Conservation (phyloP, 2,888 invertebrate genomes). For the Philhelius pedissequus region DNA sequence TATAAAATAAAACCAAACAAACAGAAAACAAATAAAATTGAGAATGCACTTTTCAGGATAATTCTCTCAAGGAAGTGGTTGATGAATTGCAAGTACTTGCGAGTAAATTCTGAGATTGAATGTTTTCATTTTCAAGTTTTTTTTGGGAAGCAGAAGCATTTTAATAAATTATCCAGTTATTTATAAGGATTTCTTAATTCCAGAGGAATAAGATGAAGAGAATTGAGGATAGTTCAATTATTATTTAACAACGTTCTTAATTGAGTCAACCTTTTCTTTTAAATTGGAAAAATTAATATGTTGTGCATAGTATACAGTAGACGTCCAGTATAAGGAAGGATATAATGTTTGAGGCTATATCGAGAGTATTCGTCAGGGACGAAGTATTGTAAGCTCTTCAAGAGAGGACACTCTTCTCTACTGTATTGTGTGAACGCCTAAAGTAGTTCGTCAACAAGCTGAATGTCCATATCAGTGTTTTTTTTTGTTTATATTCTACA, state of each 20-base stretch:
- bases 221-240: neutral
- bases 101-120: constrained; percentile 28
- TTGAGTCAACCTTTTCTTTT: neutral
- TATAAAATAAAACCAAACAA: neutral
- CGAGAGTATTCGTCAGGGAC: too few relatives aligned
- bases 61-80: constrained; percentile 9
- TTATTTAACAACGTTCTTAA: neutral
- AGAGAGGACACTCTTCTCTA: too few relatives aligned
- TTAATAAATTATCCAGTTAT: constrained; percentile 29
- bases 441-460: too few relatives aligned
- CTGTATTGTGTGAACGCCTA: too few relatives aligned
- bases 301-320: too few relatives aligned
- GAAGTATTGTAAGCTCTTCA: too few relatives aligned
- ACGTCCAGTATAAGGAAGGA: too few relatives aligned
- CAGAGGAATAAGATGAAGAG: neutral
- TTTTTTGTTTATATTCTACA: too few relatives aligned
- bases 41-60: constrained; percentile 58
- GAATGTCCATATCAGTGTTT: too few relatives aligned
- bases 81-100: constrained; percentile 50
- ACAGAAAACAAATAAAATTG: neutral
- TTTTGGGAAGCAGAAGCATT: neutral
- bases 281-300: too few relatives aligned
- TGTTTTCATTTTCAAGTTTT: neutral
- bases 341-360: too few relatives aligned
- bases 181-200: constrained; percentile 8